Evolutionary conservation across 2,113 vertebrate species (phyloP), one percentile per base, ranked within the genome.

Genomic region (Epinephelus fuscoguttatus): DNA sequence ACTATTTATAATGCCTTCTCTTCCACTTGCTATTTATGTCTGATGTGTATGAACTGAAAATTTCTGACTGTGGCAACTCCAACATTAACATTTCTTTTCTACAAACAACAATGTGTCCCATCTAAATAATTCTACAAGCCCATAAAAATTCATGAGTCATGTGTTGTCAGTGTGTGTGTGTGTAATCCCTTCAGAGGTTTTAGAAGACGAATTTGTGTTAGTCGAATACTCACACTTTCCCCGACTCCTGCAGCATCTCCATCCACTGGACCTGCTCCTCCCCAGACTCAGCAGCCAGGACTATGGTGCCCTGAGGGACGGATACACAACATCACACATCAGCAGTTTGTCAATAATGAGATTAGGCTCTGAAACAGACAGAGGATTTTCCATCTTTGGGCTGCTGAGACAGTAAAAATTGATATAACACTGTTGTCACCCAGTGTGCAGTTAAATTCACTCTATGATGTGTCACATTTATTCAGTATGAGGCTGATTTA

Each of bases 221-320:
- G 11, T 50, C 13, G 0, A 19, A 12, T 18, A 80, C 96, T 97
- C 95, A 99, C 98, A 99, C 98, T 97, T 98, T 99, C 79, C 98
- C 98, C 0, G 98, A 99, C 63, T 99, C 98, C 88, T 98, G 97
- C 61, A 99, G 95, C 96, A 98, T 97, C 90, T 99, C 97, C 90
- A 99, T 92, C 98, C 98, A 99, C 90, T 99, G 98, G 57, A 93
- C 90, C 94, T 98, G 98, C 82, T 99, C 98, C 72, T 94, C 95
- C 89, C 96, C 97, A 0, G 97, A 97, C 90, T 99, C 98, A 0
- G 97, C 98, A 13, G 98, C 98, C 93, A 99, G 94, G 53, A 97
- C 94, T 23, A 99, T 92, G 88, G 97, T 96, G 14, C 98, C 97
- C 98, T 99, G 85, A 8, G 13, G 19, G 45, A 75, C 10, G 0